Base-by-base conservation (phyloP, 2,888 invertebrate genomes). In the Maniola hyperantus region DNA sequence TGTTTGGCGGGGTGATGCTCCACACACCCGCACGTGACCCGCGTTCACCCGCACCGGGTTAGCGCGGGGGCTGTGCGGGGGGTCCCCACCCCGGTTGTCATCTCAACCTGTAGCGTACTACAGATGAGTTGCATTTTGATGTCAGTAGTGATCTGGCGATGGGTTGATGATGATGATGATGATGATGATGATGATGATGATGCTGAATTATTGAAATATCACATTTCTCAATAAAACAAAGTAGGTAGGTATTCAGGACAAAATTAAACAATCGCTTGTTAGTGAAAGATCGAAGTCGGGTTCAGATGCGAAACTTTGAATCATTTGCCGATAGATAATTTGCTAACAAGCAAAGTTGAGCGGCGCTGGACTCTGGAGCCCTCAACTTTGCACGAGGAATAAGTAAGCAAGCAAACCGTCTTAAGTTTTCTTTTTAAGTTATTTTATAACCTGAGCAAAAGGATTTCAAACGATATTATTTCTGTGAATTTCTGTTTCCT, bases 271-370 rank as follows among this genome's bases (percentile, higher is more conserved):
- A n/a, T 7, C 7, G 13, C 53, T 2, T 54, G 34, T 15, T 5
- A 10, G 5, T 26, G 26, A 26, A 26, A 26, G 57, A 54, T 36
- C 36, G 54, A 54, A 26, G 20, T 39, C 7, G 4, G 54, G 50
- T 13, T 46, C 34, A 15, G 59, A 44, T 18, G 20, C 7, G n/a
- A 34, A 53, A 59, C 64, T 58, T 67, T 50, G 55, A 67, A 57
- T 55, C 60, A 64, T 67, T 59, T 55, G 59, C 60, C 67, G 64
- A 64, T 62, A 55, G 64, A 67, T 64, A 67, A 46, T 64, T 64
- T 51, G 55, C 50, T 67, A 60, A 64, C 64, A 60, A 67, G 67
- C 48, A 11, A 61, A 66, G 18, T 61, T 61, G 18, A 18, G 13
- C 36, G 11, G 39, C 10, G 11, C 11, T 13, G 44, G 7, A 44